Conservation (phyloP, 2,888 invertebrate genomes). For the Nasonovia ribisnigri region DNA sequence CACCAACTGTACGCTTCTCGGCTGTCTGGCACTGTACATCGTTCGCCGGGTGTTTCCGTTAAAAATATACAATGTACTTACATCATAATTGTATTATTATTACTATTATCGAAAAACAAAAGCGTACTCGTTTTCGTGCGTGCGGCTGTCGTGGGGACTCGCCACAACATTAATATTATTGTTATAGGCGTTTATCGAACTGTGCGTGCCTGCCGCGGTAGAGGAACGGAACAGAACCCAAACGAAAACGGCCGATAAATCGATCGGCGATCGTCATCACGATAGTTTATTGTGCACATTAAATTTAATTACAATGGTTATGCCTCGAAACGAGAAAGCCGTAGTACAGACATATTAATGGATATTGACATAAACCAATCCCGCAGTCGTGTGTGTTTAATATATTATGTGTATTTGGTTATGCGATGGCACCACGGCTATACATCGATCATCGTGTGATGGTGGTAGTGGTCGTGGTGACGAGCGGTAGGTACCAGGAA, state of each 20-base stretch:
- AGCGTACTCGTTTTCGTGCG: not conserved
- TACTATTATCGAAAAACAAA: not conserved
- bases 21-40: not conserved
- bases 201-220: not conserved
- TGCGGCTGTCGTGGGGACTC: not conserved
- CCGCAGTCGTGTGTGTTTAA: not conserved
- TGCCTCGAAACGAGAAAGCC: not conserved
- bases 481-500: not conserved
- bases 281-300: not conserved
- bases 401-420: not conserved
- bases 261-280: conserved; percentile 5
- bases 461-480: not conserved
- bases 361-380: not conserved
- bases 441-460: not conserved
- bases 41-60: not conserved
- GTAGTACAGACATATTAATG: not conserved
- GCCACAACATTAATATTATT: not conserved
- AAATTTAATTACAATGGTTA: not conserved
- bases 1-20: not conserved
- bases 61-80: not conserved
- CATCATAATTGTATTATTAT: not conserved
- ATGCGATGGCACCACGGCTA: not conserved
- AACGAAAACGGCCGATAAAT: conserved; percentile 3
- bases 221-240: not conserved
- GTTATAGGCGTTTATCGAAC: not conserved